phyloP scores from a whole-genome alignment of 1,140 invertebrate species.

The Drosophila parvula region DNA sequence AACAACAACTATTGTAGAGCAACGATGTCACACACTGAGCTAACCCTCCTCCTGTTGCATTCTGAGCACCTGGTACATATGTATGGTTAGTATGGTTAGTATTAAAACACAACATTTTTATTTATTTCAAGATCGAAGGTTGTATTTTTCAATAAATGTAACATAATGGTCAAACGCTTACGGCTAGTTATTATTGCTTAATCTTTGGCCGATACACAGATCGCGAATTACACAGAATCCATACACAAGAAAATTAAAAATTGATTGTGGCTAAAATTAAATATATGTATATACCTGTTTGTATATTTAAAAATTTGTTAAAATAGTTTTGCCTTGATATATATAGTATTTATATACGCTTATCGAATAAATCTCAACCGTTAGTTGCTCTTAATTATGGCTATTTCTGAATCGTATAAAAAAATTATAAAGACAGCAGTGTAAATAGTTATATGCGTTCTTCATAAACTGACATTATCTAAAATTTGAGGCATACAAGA shows the following conservation, averaged over 20 bases:
- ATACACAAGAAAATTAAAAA: constrained; percentile 41
- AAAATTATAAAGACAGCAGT: constrained; percentile 33
- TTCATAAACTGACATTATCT: constrained; percentile 50
- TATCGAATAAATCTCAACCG: constrained; percentile 35
- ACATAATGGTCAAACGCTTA: constrained; percentile 46
- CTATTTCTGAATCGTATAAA: constrained; percentile 40
- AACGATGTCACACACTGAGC: too few species aligned
- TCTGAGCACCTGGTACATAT: too few species aligned
- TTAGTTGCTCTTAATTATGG: constrained; percentile 47
- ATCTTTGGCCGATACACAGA: constrained; percentile 80
- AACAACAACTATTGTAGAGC: too few species aligned
- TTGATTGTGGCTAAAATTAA: constrained; percentile 41
- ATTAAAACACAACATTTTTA: neutral
- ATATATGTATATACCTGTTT: neutral
- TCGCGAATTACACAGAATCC: constrained; percentile 68
- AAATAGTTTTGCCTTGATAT: constrained; percentile 20
- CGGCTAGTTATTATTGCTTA: constrained; percentile 75
- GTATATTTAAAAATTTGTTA: constrained; percentile 2
- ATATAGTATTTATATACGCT: constrained; percentile 20
- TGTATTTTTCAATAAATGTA: constrained; percentile 5
- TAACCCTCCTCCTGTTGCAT: too few species aligned
- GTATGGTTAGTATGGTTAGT: too few species aligned
- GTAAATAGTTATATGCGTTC: constrained; percentile 46
- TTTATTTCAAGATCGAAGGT: neutral
- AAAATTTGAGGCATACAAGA: constrained; percentile 44